Percentiles rank a stretch among this genome's conserved stretches.
Evolutionary conservation across 2,113 vertebrate genomes (phyloP).

Genomic region (Eurypyga helias): DNA sequence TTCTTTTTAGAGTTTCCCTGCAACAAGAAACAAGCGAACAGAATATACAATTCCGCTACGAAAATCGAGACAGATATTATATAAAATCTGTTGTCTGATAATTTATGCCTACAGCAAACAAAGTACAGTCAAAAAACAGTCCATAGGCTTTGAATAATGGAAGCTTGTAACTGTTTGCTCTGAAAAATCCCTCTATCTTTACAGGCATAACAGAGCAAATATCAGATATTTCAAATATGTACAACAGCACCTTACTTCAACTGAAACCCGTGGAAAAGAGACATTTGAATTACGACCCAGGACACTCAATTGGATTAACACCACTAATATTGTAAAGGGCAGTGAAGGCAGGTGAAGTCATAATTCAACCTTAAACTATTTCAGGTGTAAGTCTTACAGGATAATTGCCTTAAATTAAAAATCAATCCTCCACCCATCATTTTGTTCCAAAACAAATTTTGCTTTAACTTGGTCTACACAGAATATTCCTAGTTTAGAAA

Average conservation of each 20-base stretch:
- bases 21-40: slow-evolving; percentile 21
- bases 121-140: not conserved
- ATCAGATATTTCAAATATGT: not conserved
- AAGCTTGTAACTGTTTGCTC: not conserved
- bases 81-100: not conserved
- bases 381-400: not conserved
- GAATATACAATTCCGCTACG: not conserved
- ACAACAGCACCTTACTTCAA: not conserved
- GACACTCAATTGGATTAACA: not conserved
- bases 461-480: not conserved
- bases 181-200: not conserved
- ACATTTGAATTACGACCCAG: not conserved
- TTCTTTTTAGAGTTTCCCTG: slow-evolving; percentile 97
- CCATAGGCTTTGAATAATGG: not conserved
- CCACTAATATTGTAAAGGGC: not conserved
- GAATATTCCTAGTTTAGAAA: not conserved
- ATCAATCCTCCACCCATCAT: not conserved
- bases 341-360: not conserved
- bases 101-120: not conserved
- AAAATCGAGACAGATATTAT: not conserved
- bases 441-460: not conserved
- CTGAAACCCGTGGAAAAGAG: not conserved
- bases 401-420: not conserved
- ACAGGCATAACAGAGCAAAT: not conserved
- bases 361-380: not conserved